Percentiles rank a stretch among this genome's conserved stretches.
phyloP scores from a whole-genome alignment of 2,113 vertebrate species.

The Dryoscopus gambensis region DNA sequence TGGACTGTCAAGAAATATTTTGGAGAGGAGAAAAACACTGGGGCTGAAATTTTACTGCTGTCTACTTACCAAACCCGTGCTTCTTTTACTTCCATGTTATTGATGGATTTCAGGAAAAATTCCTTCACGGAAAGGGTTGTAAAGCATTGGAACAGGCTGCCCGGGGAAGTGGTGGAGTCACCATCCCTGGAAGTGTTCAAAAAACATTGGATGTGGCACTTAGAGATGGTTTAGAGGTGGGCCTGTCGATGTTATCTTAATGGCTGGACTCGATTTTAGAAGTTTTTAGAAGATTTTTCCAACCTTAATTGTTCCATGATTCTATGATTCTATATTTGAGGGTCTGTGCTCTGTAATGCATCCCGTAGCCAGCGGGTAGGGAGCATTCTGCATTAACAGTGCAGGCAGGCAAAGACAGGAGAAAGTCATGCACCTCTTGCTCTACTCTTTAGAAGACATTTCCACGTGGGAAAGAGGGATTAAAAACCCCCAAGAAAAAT shows the following conservation, averaged over 20 bases:
- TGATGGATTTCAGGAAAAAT: background rate
- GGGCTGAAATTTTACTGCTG: background rate
- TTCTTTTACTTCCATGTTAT: background rate
- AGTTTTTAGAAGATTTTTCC: background rate
- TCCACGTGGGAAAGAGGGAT: background rate
- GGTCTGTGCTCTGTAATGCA: background rate
- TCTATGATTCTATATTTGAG: accelerated
- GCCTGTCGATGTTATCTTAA: background rate
- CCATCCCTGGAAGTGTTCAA: background rate
- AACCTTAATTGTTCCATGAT: background rate
- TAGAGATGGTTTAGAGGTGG: background rate
- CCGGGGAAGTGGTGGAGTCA: background rate
- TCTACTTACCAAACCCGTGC: background rate
- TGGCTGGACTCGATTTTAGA: background rate
- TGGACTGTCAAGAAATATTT: background rate
- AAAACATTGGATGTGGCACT: background rate
- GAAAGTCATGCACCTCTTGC: background rate
- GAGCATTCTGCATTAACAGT: background rate
- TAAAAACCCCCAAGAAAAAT: background rate
- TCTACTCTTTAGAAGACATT: background rate
- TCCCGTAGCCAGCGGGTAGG: background rate
- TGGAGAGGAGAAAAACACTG: background rate
- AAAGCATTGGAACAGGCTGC: background rate
- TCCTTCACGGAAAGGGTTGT: background rate
- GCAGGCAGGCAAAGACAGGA: background rate